Conservation (phyloP, 2,797 vertebrate species). For the Crocodylus rhombifer region DNA sequence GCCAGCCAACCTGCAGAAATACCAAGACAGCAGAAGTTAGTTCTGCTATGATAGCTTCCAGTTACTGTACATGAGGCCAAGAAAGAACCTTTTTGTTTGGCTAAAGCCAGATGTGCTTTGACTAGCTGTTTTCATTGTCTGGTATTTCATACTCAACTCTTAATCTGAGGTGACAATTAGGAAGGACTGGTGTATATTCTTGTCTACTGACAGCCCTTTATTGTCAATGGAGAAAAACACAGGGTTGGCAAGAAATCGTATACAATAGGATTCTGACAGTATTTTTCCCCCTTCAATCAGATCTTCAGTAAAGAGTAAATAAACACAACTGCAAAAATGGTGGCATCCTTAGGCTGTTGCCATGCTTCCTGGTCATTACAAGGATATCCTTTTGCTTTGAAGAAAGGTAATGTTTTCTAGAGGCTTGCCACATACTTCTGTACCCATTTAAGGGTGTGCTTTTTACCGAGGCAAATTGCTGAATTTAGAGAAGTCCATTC, state of each 20-base stretch:
- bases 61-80: neutral
- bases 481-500: neutral
- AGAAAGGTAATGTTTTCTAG: slow-evolving; percentile 35
- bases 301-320: neutral
- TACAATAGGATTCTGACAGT: neutral
- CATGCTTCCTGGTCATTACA: neutral
- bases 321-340: neutral
- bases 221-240: neutral
- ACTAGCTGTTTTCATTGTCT: neutral
- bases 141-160: neutral
- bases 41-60: neutral
- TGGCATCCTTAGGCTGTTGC: neutral
- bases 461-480: slow-evolving; percentile 1
- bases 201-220: neutral
- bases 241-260: neutral
- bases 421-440: slow-evolving; percentile 41
- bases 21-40: neutral
- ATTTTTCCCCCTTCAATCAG: neutral
- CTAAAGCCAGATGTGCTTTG: neutral
- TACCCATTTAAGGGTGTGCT: slow-evolving; percentile 54
- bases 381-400: neutral
- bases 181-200: neutral
- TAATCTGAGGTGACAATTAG: neutral
- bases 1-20: neutral
- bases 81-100: neutral